Evolutionary conservation across 2,113 vertebrate genomes (phyloP), one percentile per base, ranked within the genome.

Genomic region (Dipodomys ordii): DNA sequence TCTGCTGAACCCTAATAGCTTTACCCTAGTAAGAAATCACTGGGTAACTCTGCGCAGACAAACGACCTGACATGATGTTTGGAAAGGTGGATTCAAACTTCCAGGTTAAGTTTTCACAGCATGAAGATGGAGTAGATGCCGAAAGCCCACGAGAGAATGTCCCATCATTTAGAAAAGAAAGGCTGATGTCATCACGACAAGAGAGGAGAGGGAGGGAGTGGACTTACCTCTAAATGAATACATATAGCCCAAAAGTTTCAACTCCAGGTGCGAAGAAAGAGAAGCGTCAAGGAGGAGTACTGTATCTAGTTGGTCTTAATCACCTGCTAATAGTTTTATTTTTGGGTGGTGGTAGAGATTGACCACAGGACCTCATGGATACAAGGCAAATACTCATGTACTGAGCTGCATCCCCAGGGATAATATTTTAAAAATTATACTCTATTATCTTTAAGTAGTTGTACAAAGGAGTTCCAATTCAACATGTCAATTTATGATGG

Each of bases 61-160:
- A 67, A 18, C 85, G 46, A 95, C 92, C 89, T 82, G 87, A 88
- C 68, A 57, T 93, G 88, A 85, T 57, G 76, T 88, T 95, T 90
- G 39, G 60, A 93, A 87, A 95, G 68, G 10, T 82, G 92, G n/a
- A 19, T 64, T 69, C 20, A 92, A 92, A 15, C 28, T 83, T 94
- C 60, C 72, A 2, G 68, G 44, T 68, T 74, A 88, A 94, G 65
- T 39, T 25, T 88, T 76, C 83, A 92, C 11, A 82, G 78, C 27
- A 87, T 53, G 53, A 94, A 49, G 71, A 87, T 68, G 88, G 39
- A 23, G 3, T 32, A 80, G 35, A 80, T 32, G 84, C 19, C 60
- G 39, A 53, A 46, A 94, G 49, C 73, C n/a, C 18, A 49, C n/a
- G 89, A 57, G 39, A 96, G 49, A 32, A 25, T 18, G 76, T 4